phyloP scores from a whole-genome alignment of 30 jellyfish, hydroid and myxozoan genomes.

The Phacellophora camtschatica region DNA sequence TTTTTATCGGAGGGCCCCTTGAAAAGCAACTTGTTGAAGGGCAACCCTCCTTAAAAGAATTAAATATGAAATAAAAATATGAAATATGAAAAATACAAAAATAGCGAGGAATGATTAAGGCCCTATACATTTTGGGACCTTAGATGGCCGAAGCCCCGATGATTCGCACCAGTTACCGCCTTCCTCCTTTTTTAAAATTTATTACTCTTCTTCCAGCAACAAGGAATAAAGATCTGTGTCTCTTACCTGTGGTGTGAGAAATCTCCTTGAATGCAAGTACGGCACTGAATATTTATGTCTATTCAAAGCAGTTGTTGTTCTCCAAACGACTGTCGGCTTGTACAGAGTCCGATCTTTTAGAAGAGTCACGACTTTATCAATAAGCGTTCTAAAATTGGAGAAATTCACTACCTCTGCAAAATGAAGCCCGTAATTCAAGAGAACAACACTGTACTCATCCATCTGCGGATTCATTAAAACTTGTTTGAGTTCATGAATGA shows the following conservation, averaged over 20 bases:
- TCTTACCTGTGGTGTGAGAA: slow-evolving; percentile 90
- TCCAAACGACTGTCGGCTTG: slow-evolving; percentile 74
- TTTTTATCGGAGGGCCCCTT: too few species aligned
- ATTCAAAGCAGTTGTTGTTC: slow-evolving; percentile 87
- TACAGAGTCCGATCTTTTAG: slow-evolving; percentile 25
- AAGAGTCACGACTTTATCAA: slow-evolving; percentile 40
- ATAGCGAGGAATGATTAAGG: too few species aligned
- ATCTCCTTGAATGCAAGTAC: slow-evolving; percentile 88
- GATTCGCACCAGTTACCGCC: too few species aligned
- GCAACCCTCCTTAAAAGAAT: not conserved
- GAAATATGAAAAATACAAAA: too few species aligned
- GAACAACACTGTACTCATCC: slow-evolving; percentile 80
- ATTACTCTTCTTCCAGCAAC: too few species aligned
- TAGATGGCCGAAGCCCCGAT: too few species aligned
- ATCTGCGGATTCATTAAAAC: slow-evolving; percentile 78
- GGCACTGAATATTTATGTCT: slow-evolving; percentile 94
- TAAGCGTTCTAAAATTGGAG: slow-evolving; percentile 66
- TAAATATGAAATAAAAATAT: too few species aligned
- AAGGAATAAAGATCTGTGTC: too few species aligned
- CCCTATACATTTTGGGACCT: too few species aligned
- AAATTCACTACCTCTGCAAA: slow-evolving; percentile 79
- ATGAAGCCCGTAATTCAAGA: slow-evolving; percentile 88
- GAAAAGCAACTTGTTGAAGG: too few species aligned
- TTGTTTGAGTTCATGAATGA: slow-evolving; percentile 75
- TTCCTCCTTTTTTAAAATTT: too few species aligned